A percentile compares a stretch with the other conserved stretches of the same genome.
Evolutionary conservation across 2,113 vertebrate genomes (phyloP).

Genomic region (Scopus umbretta): DNA sequence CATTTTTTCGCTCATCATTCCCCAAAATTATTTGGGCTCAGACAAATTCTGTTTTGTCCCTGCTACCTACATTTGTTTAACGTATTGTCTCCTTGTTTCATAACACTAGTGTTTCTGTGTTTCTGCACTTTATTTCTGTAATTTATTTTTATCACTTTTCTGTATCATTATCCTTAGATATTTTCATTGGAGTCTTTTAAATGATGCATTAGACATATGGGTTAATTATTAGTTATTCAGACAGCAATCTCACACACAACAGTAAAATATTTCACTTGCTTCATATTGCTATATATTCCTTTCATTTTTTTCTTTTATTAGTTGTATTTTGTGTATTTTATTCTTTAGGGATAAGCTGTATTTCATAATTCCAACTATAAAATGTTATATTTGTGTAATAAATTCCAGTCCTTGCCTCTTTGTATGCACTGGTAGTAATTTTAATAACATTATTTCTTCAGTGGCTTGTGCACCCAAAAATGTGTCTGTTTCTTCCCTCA

Average conservation of each 20-base stretch:
- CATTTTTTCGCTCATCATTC: not conserved
- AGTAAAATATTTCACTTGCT: not conserved
- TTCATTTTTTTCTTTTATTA: not conserved
- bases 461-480: not conserved
- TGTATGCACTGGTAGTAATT: not conserved
- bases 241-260: not conserved
- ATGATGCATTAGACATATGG: not conserved
- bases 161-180: not conserved
- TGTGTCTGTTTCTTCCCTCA: not conserved
- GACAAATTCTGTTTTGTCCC: not conserved
- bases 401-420: not conserved
- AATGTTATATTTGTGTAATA: not conserved
- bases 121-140: not conserved
- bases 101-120: not conserved
- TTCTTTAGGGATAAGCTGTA: not conserved
- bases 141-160: not conserved
- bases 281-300: not conserved
- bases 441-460: not conserved
- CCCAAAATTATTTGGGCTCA: not conserved
- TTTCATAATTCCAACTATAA: not conserved
- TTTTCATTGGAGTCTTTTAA: not conserved
- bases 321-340: not conserved
- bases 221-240: conserved; percentile 2
- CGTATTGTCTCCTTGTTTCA: not conserved
- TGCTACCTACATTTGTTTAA: not conserved